Evolutionary conservation across 2,113 vertebrate species (phyloP), one percentile per base, ranked within the genome.

Genomic region (Prunella fulvescens): DNA sequence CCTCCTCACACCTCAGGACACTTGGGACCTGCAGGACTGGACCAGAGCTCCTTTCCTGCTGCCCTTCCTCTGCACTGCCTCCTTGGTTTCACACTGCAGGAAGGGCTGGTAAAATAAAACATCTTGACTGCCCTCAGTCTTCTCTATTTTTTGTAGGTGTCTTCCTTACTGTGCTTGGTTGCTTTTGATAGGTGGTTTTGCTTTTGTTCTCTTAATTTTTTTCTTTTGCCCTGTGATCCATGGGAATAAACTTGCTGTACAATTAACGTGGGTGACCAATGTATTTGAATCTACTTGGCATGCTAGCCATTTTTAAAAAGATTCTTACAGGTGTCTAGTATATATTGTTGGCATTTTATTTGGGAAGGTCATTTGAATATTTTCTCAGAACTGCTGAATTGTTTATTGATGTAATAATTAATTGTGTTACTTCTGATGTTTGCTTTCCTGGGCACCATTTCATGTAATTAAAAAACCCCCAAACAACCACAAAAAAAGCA

Each of bases 401-500:
- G 4, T 88, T 95, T 79, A 93, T 65, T 95, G 80, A 92, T 97
- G 54, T 87, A 26, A 58, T 73, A 93, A 88, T 89, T 94, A 89
- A 89, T 86, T 80, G 42, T 62, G 18, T 89, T 93, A 69, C 44
- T 61, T 94, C 67, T 96, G 57, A 88, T 81, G n/a, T 88, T 92
- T 91, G 29, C 33, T 54, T 90, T 90, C 29, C 45, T 82, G 56
- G 45, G 50, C 70, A 86, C 10, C 0, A 1, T 83, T 96, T 97
- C 48, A 90, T 61, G 61, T 47, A 39, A 76, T 58, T 81, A 6
- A 22, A 69, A 93, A 60, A 44, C 3, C 1, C 2, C 1, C 6
- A 57, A 62, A 40, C 42, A 51, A 33, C 5, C 8, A 33, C n/a
- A 54, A 76, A 57, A 7, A 81, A 44, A 22, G 11, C 12, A 74